phyloP scores from a whole-genome alignment of 2,888 invertebrate species.

The Lypha dubia region DNA sequence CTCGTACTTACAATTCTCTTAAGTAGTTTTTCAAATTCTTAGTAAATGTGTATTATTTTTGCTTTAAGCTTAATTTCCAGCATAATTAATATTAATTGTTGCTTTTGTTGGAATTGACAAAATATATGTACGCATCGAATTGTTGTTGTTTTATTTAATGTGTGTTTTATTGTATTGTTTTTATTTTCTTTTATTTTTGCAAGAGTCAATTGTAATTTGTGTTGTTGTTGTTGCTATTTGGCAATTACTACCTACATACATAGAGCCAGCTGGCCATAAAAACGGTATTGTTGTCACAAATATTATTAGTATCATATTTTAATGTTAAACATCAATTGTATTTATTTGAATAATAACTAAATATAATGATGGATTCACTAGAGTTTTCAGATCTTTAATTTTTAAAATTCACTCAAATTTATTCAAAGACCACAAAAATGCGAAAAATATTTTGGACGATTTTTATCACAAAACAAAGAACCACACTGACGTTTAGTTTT shows the following conservation, averaged over 20 bases:
- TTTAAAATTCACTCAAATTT: too few relatives aligned
- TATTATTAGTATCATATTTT: constrained; percentile 53
- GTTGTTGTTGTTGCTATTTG: neutral
- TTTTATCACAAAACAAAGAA: too few relatives aligned
- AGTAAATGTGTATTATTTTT: constrained; percentile 30
- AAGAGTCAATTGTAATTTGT: neutral
- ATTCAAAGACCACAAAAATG: too few relatives aligned
- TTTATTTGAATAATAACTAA: constrained; percentile 14
- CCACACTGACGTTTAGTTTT: too few relatives aligned
- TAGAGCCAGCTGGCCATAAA: constrained; percentile 38
- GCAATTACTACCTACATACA: constrained; percentile 54
- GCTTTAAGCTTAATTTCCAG: constrained; percentile 68
- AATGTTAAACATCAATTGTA: constrained; percentile 45
- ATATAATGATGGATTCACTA: too few relatives aligned
- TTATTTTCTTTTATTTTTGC: too few relatives aligned
- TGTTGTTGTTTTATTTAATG: neutral
- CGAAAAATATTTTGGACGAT: too few relatives aligned
- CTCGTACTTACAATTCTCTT: constrained; percentile 34
- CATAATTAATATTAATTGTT: constrained; percentile 74
- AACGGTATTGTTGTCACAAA: constrained; percentile 41
- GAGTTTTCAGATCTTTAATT: too few relatives aligned
- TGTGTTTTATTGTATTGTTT: too few relatives aligned
- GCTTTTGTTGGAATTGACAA: constrained; percentile 73
- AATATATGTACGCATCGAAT: constrained; percentile 52
- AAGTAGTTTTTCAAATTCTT: constrained; percentile 63